phyloP scores from a whole-genome alignment of 2,113 vertebrate genomes.

The Oreochromis niloticus region DNA sequence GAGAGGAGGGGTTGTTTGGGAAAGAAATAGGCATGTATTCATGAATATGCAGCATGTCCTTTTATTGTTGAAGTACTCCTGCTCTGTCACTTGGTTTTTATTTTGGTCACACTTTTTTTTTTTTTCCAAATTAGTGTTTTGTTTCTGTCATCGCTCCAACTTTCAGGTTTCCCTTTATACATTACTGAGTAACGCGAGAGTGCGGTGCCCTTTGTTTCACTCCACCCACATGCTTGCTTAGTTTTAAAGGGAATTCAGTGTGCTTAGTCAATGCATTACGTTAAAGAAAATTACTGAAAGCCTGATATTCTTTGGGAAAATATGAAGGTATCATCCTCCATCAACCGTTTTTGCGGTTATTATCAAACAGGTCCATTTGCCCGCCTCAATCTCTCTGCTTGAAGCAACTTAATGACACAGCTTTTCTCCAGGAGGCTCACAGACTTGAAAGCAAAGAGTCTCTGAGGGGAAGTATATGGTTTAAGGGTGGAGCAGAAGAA shows the following conservation, averaged over 20 bases:
- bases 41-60: slow-evolving; percentile 44
- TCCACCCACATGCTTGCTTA: not conserved
- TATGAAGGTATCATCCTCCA: not conserved
- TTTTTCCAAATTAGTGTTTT: not conserved
- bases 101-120: not conserved
- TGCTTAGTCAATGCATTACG: not conserved
- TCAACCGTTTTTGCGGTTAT: slow-evolving; percentile 26
- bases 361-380: slow-evolving; percentile 1
- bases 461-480: slow-evolving; percentile 11
- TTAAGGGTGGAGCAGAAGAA: not conserved
- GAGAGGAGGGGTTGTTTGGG: not conserved
- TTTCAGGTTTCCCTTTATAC: not conserved
- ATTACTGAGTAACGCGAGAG: not conserved
- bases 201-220: not conserved
- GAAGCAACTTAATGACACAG: slow-evolving; percentile 41
- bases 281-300: not conserved
- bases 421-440: slow-evolving; percentile 21
- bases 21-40: slow-evolving; percentile 21
- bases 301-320: not conserved
- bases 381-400: slow-evolving; percentile 8
- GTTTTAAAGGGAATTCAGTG: not conserved
- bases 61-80: slow-evolving; percentile 6
- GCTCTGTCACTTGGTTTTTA: not conserved
- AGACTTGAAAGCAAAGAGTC: slow-evolving; percentile 28
- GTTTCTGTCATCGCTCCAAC: not conserved